Percentiles rank a stretch among this genome's conserved stretches.
These are phyloP conservation scores for Meiosimyza decipiens DNA, from an alignment of 2,888 invertebrate genomes.

Conservation along the genomic window DNA sequence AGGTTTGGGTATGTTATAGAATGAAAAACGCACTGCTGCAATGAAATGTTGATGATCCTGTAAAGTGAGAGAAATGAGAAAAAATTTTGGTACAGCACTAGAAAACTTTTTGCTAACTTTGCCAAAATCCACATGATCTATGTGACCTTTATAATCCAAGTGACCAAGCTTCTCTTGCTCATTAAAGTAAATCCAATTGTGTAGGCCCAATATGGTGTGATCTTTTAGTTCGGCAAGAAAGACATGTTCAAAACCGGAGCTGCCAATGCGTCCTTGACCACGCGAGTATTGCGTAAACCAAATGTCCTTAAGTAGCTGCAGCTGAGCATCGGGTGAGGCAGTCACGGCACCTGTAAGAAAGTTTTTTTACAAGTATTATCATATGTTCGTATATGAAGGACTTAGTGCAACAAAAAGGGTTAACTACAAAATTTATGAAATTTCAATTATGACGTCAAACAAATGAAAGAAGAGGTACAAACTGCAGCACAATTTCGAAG, in stretches of 20 bases:
- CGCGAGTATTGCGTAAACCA: conserved; percentile 61
- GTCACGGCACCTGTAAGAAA: conserved; percentile 48
- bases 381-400: too few species aligned
- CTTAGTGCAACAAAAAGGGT: too few species aligned
- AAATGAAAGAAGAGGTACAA: too few species aligned
- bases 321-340: conserved; percentile 50
- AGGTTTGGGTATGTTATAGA: conserved; percentile 51
- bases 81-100: neutral
- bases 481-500: too few species aligned
- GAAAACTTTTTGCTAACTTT: conserved; percentile 46
- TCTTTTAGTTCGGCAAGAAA: conserved; percentile 58
- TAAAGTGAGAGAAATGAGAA: conserved; percentile 12
- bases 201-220: conserved; percentile 55
- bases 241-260: conserved; percentile 61
- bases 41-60: conserved; percentile 50
- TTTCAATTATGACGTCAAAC: too few species aligned
- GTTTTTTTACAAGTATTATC: too few species aligned
- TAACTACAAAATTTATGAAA: too few species aligned
- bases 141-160: conserved; percentile 58
- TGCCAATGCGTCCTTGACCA: conserved; percentile 54
- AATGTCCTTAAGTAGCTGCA: conserved; percentile 53
- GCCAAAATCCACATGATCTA: conserved; percentile 50
- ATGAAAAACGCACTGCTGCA: conserved; percentile 49
- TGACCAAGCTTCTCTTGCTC: conserved; percentile 58
- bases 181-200: conserved; percentile 60